These are phyloP conservation scores for Dromas ardeola DNA, from an alignment of 2,113 vertebrate species.

Conservation along the genomic window DNA sequence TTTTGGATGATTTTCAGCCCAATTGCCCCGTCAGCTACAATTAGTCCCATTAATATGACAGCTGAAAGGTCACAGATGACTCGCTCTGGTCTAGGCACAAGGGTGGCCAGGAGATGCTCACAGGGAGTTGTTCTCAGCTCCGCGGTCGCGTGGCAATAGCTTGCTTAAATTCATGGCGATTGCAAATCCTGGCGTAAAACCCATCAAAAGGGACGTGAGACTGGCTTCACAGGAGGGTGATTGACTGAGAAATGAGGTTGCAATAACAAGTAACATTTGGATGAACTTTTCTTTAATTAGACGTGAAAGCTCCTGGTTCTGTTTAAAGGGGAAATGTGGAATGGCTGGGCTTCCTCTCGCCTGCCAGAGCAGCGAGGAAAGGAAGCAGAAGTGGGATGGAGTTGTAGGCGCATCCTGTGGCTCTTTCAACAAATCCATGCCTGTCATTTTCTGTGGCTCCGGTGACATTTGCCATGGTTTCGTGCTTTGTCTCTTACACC, in stretches of 20 bases:
- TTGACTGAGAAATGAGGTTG: neutral
- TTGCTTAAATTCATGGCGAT: neutral
- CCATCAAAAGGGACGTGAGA: neutral
- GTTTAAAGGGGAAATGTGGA: neutral
- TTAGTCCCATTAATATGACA: conserved; percentile 30
- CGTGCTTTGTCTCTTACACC: neutral
- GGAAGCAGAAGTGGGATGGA: conserved; percentile 8
- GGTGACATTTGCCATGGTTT: neutral
- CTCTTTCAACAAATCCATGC: neutral
- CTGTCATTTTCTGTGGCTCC: neutral
- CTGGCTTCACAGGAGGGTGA: neutral
- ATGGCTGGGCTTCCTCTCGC: neutral
- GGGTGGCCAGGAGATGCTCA: neutral
- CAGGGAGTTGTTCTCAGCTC: neutral
- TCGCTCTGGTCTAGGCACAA: fast-evolving
- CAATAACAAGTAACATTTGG: neutral
- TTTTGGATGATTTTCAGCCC: conserved; percentile 66
- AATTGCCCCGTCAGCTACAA: conserved; percentile 40
- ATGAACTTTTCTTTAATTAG: conserved; percentile 8
- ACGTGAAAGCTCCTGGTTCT: neutral
- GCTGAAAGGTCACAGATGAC: conserved; percentile 11
- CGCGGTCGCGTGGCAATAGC: fast-evolving
- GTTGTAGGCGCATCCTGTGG: neutral
- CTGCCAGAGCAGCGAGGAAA: neutral
- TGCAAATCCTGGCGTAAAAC: neutral